Conservation (phyloP, 2,113 vertebrate species). For the Nothobranchius furzeri region DNA sequence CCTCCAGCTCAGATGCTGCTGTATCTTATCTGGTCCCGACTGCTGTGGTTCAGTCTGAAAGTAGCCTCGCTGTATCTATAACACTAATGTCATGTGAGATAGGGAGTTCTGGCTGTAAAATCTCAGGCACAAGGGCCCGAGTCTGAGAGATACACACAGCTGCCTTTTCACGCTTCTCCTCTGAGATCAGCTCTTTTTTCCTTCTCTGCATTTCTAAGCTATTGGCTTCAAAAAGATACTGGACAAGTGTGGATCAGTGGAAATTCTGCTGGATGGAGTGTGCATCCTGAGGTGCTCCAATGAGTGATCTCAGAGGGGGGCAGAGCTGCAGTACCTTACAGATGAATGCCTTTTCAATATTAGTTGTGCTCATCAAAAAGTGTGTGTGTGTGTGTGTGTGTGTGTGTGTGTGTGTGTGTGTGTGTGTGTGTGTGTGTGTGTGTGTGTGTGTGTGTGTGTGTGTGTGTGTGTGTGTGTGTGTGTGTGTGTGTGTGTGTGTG, state of each 20-base stretch:
- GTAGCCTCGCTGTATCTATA: slow-evolving; percentile 56
- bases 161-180: slow-evolving; percentile 53
- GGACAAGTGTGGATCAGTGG: slow-evolving; percentile 64
- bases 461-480: slow-evolving; percentile 27
- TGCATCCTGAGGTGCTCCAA: slow-evolving; percentile 65
- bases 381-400: slow-evolving; percentile 25
- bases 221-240: slow-evolving; percentile 65
- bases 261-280: slow-evolving; percentile 50
- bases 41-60: slow-evolving; percentile 52
- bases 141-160: slow-evolving; percentile 52
- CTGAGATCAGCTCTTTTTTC: slow-evolving; percentile 39
- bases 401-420: slow-evolving; percentile 28
- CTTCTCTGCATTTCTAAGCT: slow-evolving; percentile 72
- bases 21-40: slow-evolving; percentile 52
- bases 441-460: slow-evolving; percentile 24
- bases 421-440: slow-evolving; percentile 26
- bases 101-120: slow-evolving; percentile 52
- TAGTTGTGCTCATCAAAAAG: slow-evolving; percentile 68
- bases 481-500: slow-evolving; percentile 25
- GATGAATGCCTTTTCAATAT: slow-evolving; percentile 76
- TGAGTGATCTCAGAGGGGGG: slow-evolving; percentile 70
- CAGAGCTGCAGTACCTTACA: slow-evolving; percentile 60
- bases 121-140: slow-evolving; percentile 52
- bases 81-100: slow-evolving; percentile 69
- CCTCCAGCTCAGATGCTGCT: slow-evolving; percentile 23